Percentiles rank a stretch among this genome's conserved stretches.
phyloP scores from a whole-genome alignment of 2,888 invertebrate genomes.

The Papilio protenor region DNA sequence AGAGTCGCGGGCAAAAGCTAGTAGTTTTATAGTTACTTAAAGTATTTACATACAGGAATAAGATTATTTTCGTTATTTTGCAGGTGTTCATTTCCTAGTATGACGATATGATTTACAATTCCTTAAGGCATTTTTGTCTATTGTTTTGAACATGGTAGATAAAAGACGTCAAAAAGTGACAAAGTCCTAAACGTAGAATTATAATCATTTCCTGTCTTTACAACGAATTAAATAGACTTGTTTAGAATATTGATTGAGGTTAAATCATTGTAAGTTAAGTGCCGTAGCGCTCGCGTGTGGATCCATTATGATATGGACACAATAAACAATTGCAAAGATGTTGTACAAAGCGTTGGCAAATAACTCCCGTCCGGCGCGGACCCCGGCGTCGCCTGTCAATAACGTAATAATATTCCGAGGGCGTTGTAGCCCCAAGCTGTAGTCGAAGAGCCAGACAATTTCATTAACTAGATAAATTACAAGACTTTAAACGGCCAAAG shows the following conservation, averaged over 20 bases:
- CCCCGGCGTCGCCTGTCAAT: conserved; percentile 51
- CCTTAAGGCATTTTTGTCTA: background rate
- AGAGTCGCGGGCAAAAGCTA: too few species aligned
- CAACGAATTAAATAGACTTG: conserved; percentile 31
- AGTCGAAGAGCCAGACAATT: conserved; percentile 46
- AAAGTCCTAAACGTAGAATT: background rate
- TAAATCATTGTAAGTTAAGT: conserved; percentile 41
- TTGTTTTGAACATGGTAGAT: background rate
- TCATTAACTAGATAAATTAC: background rate
- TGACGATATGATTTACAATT: too few species aligned
- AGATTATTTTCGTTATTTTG: too few species aligned
- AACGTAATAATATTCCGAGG: conserved; percentile 57
- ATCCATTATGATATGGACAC: conserved; percentile 49
- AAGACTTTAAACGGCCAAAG: background rate
- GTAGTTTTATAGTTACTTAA: background rate
- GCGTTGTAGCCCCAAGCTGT: conserved; percentile 48
- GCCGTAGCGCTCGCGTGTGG: conserved; percentile 45
- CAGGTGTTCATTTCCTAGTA: too few species aligned
- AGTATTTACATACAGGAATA: too few species aligned
- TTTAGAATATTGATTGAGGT: conserved; percentile 38
- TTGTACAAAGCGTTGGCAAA: conserved; percentile 52
- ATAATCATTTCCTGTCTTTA: conserved; percentile 35
- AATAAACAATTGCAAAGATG: conserved; percentile 52
- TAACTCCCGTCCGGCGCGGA: conserved; percentile 51
- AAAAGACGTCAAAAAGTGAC: background rate